phyloP scores from a whole-genome alignment of 2,888 invertebrate genomes.

The Hermaeophaga mercurialis region DNA sequence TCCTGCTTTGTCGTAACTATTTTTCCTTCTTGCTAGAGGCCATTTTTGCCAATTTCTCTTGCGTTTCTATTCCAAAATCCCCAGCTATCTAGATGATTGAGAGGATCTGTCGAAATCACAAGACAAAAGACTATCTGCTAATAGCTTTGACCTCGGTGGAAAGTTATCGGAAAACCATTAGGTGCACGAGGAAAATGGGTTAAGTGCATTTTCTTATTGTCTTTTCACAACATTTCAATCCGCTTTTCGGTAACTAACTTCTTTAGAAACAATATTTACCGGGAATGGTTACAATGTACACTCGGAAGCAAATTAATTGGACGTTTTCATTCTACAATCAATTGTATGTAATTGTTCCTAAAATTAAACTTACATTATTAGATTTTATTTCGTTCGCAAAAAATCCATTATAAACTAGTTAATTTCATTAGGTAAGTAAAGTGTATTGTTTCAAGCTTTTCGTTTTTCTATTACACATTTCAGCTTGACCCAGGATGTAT shows the following conservation, averaged over 20 bases:
- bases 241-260: slow-evolving; percentile 3
- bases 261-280: neutral
- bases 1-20: neutral
- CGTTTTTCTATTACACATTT: no score
- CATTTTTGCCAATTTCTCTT: slow-evolving; percentile 9
- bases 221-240: slow-evolving; percentile 23
- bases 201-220: slow-evolving; percentile 31
- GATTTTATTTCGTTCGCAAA: no score
- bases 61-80: slow-evolving; percentile 16
- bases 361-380: no score
- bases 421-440: no score
- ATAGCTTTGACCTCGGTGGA: slow-evolving; percentile 29
- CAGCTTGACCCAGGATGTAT: no score
- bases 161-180: slow-evolving; percentile 37
- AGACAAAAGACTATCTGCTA: slow-evolving; percentile 34
- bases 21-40: neutral
- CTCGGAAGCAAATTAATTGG: neutral
- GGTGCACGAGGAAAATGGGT: slow-evolving; percentile 28
- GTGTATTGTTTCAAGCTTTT: no score
- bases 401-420: no score
- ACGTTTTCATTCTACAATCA: no score
- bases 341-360: no score
- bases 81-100: slow-evolving; percentile 17
- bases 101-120: slow-evolving; percentile 26
- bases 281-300: slow-evolving; percentile 3